Base-by-base conservation (phyloP, 2,113 vertebrate genomes). In the Onychorhynchus coronatus region DNA sequence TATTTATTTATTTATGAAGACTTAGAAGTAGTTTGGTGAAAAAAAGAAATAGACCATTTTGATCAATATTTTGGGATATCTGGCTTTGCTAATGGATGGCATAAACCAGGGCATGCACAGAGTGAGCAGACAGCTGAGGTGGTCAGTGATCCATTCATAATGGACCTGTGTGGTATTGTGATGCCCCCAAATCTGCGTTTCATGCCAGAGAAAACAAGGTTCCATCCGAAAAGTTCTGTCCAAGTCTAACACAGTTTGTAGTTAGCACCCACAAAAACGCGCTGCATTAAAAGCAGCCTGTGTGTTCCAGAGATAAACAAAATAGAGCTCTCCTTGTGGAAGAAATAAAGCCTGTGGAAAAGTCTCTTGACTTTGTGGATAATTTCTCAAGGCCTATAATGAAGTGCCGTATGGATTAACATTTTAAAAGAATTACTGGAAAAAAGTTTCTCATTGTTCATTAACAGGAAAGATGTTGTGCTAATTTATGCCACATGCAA, bases 401-500 rank as follows among this genome's bases (percentile, higher is more conserved):
- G 79, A 75, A 95, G 85, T 86, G 78, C 63, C 2, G 3, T 91
- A 49, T 61, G 87, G 79, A 88, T 91, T 93, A 92, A 84, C 50
- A 30, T 85, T 82, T 94, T 5, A 1, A 5, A 27, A 50, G 47
- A 83, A 77, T 42, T 56, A 52, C 41, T 93, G 72, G 50, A 49
- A 92, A 94, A 90, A 84, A 50, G 15, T 91, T 93, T 35, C 61
- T 84, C 31, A 56, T 84, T 96, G 96, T 96, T 95, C 80, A 75
- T 91, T 93, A 93, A 56, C 15, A 59, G 88, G 30, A 92, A 96
- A 92, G 83, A 93, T 88, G 76, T 27, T 95, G 41, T 80, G 85
- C 77, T 96, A 95, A 95, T 96, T 95, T 93, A 93, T 94, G 72
- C 83, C 85, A 84, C 88, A 75, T 91, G 83, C 56, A 78, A 31